Base-by-base conservation (phyloP, 2,888 invertebrate species). In the Pristionchus arcanus region DNA sequence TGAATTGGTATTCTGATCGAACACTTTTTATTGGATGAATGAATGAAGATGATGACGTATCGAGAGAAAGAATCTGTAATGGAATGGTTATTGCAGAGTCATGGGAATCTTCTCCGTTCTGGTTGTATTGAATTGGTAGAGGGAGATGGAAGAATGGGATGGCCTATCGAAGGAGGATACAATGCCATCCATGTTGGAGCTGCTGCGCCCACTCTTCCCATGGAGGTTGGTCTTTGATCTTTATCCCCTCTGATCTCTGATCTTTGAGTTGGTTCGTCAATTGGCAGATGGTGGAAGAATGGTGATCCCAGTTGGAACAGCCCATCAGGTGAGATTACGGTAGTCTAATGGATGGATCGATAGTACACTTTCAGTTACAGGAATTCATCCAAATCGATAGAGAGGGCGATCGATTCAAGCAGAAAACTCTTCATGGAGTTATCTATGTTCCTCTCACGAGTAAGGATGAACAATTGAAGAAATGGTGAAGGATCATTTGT, bases 381-480 rank as follows among this genome's bases (percentile, higher is more conserved):
- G 91, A 92, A 13, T 96, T 99, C 93, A 97, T 97, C 95, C 96
- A 98, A 96, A 95, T 96, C 3, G 97, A 97, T 95, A 98, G 98
- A 15, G 96, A 97, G 59, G 96, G 98, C 9, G 96, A 96, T 37
- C 96, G 97, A 91, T 84, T 93, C 53, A 59, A 81, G 11, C 97
- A 97, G 93, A 91, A 91, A 68, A 96, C 97, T 74, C 96, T 99
- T 19, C 98, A 98, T 97, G 97, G 98, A 74, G 99, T 99, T 21
- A 97, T 98, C 93, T 99, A 98, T 95, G 99, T 99, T 63, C 99
- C 99, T 0, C 96, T 99, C 83, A 99, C 99, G 0, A 98, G 98
- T 95, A 97, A 97, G 95, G 96, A 97, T 34, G 96, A 96, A 90
- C 97, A 97, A 95, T 89, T 92, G 34, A 85, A 21, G 42, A 86